Evolutionary conservation across 2,888 invertebrate genomes (phyloP).

Genomic region (Idaea straminata): DNA sequence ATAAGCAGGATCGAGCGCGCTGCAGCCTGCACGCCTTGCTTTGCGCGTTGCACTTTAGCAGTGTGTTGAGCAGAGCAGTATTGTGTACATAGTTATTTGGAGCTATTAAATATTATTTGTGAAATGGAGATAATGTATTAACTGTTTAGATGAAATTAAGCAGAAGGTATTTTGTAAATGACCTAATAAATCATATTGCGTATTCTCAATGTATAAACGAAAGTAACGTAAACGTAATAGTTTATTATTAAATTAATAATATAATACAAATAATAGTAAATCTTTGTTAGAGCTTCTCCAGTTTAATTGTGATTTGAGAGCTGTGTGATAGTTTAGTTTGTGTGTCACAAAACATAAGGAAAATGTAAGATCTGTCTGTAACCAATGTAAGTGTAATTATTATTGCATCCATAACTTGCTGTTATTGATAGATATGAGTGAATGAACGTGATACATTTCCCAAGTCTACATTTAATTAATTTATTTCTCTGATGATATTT

Average conservation of each 20-base stretch:
- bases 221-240: slow-evolving; percentile 23
- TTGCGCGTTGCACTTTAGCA: slow-evolving; percentile 52
- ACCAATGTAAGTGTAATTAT: slow-evolving; percentile 41
- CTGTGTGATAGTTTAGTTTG: slow-evolving; percentile 44
- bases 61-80: slow-evolving; percentile 54
- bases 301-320: slow-evolving; percentile 48
- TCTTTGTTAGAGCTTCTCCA: slow-evolving; percentile 37
- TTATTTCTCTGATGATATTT: slow-evolving; percentile 33
- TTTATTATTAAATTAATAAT: slow-evolving; percentile 29
- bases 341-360: slow-evolving; percentile 59
- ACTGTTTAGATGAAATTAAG: slow-evolving; percentile 47
- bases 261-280: slow-evolving; percentile 13
- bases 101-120: slow-evolving; percentile 54
- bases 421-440: slow-evolving; percentile 23
- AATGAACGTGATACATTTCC: slow-evolving; percentile 30
- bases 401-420: slow-evolving; percentile 30
- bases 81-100: slow-evolving; percentile 68
- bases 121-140: slow-evolving; percentile 43
- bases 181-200: slow-evolving; percentile 53
- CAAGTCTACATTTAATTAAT: slow-evolving; percentile 40
- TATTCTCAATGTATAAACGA: slow-evolving; percentile 44
- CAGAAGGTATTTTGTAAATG: not conserved
- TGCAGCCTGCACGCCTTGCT: slow-evolving; percentile 28
- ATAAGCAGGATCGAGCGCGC: slow-evolving; percentile 41
- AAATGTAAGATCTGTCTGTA: slow-evolving; percentile 54